phyloP scores from a whole-genome alignment of 2,888 invertebrate genomes.

The Aquatica leii region DNA sequence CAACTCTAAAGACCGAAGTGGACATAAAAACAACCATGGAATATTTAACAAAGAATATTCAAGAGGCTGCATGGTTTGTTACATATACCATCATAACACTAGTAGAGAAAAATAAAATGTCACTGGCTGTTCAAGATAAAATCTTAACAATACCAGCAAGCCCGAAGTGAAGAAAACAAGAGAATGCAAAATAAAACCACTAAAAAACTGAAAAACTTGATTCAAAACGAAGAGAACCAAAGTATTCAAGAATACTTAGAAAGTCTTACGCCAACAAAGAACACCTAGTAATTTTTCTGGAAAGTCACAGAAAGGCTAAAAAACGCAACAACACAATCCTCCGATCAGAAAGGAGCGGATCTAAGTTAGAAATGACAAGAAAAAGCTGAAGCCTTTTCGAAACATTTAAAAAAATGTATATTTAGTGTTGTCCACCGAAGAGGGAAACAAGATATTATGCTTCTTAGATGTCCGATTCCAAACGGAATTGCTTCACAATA shows the following conservation, averaged over 20 bases:
- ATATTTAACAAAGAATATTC: background rate
- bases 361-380: background rate
- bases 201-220: no score
- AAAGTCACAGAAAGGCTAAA: background rate
- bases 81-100: background rate
- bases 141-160: background rate
- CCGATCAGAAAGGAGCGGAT: background rate
- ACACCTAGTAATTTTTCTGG: background rate
- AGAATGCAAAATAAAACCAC: no score
- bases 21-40: background rate
- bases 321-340: background rate
- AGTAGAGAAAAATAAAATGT: background rate
- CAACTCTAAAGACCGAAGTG: background rate
- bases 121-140: background rate
- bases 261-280: no score
- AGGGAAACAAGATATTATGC: no score
- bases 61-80: background rate
- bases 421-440: no score
- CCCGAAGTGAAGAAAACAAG: background rate
- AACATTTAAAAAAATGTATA: no score
- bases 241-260: background rate
- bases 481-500: no score
- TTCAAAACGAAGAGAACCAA: background rate
- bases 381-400: background rate
- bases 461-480: no score